These are phyloP conservation scores for Labeo rohita DNA, from an alignment of 2,113 vertebrate genomes.

Conservation along the genomic window DNA sequence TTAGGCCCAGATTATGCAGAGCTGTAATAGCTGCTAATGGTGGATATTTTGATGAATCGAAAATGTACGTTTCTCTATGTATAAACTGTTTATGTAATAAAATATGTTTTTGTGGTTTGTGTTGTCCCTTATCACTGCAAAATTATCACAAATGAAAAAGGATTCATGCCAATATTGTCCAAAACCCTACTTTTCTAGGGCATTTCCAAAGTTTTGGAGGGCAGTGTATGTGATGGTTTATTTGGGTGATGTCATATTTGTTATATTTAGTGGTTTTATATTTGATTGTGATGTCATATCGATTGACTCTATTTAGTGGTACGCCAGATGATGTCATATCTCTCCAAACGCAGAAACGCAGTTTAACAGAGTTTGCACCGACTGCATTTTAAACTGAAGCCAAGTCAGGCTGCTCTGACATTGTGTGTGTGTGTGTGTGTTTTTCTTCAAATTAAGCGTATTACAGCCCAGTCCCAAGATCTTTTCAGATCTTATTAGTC, in stretches of 20 bases:
- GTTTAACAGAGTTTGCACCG: background rate
- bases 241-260: background rate
- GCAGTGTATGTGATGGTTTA: background rate
- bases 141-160: no score
- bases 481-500: conserved; percentile 23
- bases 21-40: no score
- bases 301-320: background rate
- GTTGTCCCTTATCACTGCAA: no score
- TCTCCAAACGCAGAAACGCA: background rate
- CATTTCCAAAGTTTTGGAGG: no score
- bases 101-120: no score
- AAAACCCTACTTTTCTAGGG: no score
- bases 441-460: background rate
- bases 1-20: no score
- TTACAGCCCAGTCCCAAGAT: background rate
- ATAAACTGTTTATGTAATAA: no score
- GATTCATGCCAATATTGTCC: no score
- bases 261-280: background rate
- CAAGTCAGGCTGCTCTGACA: background rate
- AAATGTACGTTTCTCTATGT: no score
- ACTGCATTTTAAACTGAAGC: conserved; percentile 12
- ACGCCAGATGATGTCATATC: background rate
- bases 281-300: background rate
- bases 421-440: background rate
- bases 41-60: no score